Percentiles rank a stretch among this genome's conserved stretches.
These are phyloP conservation scores for Oxyruncus cristatus DNA, from an alignment of 2,113 vertebrate species.

Conservation along the genomic window DNA sequence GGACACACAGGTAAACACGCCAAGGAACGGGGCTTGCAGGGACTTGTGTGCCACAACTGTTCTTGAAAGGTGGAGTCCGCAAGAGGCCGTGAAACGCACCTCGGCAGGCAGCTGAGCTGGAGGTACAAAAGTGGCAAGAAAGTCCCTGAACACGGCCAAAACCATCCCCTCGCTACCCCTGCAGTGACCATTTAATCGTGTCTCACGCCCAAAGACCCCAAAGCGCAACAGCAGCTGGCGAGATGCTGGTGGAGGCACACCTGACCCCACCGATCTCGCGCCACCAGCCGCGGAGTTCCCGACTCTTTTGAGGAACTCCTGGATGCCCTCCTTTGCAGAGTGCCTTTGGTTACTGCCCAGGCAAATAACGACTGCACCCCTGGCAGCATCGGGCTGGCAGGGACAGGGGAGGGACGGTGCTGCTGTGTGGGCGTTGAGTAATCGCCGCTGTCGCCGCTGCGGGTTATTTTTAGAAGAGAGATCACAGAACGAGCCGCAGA, in stretches of 20 bases:
- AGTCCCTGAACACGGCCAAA: background rate
- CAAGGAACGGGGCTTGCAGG: background rate
- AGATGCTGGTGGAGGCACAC: fast-evolving
- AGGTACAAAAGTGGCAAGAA: background rate
- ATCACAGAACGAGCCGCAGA: background rate
- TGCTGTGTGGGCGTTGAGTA: background rate
- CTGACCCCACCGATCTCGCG: fast-evolving
- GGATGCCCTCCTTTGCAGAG: background rate
- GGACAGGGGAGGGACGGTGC: background rate
- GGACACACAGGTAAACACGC: background rate
- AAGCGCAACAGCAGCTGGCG: background rate
- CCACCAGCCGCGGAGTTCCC: background rate
- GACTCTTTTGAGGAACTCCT: background rate
- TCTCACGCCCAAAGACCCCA: background rate
- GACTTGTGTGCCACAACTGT: background rate
- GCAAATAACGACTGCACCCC: background rate
- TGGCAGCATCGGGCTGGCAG: background rate
- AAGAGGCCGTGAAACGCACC: background rate
- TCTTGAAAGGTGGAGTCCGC: background rate
- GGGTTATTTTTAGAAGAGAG: constrained; percentile 32
- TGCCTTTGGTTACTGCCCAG: background rate
- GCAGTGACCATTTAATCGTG: fast-evolving
- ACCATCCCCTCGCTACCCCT: background rate
- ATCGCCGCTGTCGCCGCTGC: background rate
- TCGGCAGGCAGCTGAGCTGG: background rate